Evolutionary conservation across 1,140 invertebrate species (phyloP).

Genomic region (Papilio xuthus): DNA sequence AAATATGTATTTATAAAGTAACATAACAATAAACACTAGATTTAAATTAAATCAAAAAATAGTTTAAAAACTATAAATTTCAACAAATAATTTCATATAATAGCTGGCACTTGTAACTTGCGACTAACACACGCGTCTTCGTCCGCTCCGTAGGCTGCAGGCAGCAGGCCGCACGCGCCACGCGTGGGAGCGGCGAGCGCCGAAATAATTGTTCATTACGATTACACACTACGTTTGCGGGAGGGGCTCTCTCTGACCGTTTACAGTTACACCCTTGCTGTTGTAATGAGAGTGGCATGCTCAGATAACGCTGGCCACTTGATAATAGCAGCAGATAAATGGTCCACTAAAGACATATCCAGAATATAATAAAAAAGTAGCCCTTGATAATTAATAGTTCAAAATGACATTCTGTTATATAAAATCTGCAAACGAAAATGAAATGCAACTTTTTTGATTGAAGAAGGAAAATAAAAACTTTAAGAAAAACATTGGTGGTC

Average conservation of each 20-base stretch:
- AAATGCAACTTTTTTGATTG: background rate
- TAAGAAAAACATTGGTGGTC: background rate
- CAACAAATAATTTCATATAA: background rate
- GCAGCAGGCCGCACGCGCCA: slow-evolving; percentile 67
- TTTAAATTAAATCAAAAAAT: background rate
- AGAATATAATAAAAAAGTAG: background rate
- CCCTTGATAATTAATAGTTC: background rate
- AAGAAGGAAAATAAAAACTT: background rate
- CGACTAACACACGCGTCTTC: slow-evolving; percentile 63
- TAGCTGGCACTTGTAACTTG: slow-evolving; percentile 37
- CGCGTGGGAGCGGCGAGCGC: slow-evolving; percentile 75
- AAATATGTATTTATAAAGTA: no score
- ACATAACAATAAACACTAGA: no score
- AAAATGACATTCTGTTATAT: background rate
- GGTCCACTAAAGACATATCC: background rate
- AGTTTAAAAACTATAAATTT: background rate
- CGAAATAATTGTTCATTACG: slow-evolving; percentile 79
- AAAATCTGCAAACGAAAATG: background rate
- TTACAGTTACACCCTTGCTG: slow-evolving; percentile 13
- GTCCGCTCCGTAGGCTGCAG: slow-evolving; percentile 60
- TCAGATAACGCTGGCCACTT: slow-evolving; percentile 16
- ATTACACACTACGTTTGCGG: slow-evolving; percentile 45
- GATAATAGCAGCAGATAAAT: slow-evolving; percentile 1
- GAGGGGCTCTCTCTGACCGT: slow-evolving; percentile 35
- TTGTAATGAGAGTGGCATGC: slow-evolving; percentile 4